A percentile compares a stretch with the other conserved stretches of the same genome.
Evolutionary conservation across 2,888 invertebrate genomes (phyloP).

Genomic region (Stenoptilia bipunctidactyla): DNA sequence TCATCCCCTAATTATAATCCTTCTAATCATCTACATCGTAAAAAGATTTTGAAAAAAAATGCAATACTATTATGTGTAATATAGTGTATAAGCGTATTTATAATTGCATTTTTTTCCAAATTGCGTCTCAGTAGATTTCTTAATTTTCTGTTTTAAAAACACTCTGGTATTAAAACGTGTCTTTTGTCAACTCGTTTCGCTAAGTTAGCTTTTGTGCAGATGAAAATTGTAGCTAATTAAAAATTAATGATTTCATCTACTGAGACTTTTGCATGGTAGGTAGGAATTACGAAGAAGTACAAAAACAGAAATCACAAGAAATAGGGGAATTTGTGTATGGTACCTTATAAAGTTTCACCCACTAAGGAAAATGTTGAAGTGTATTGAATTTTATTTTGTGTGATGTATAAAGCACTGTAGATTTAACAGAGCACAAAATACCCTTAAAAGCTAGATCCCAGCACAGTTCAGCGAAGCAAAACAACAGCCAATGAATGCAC

Average conservation of each 20-base stretch:
- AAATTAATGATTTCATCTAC: constrained; percentile 25
- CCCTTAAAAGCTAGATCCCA: constrained; percentile 4
- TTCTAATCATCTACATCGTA: background rate
- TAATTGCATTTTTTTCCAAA: background rate
- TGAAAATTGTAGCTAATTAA: constrained; percentile 15
- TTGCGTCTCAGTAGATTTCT: background rate
- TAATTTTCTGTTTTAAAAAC: constrained; percentile 4
- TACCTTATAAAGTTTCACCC: constrained; percentile 72
- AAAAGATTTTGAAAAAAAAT: background rate
- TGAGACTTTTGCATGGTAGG: constrained; percentile 52
- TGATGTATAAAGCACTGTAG: constrained; percentile 47
- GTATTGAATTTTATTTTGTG: constrained; percentile 39
- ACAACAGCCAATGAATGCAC: too few species aligned
- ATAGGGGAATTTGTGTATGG: constrained; percentile 68
- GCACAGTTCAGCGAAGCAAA: background rate
- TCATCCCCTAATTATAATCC: constrained; percentile 5
- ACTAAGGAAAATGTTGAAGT: constrained; percentile 39
- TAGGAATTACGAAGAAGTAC: constrained; percentile 24
- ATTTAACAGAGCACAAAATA: constrained; percentile 26
- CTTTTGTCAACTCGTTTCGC: background rate
- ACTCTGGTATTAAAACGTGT: background rate
- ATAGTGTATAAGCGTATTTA: background rate
- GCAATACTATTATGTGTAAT: background rate
- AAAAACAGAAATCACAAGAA: constrained; percentile 27
- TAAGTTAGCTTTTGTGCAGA: constrained; percentile 10